Percentiles rank a stretch among this genome's conserved stretches.
phyloP scores from a whole-genome alignment of 1,140 invertebrate species.

The Drosophila melanogaster region Release_6_plus_ISO1_MT NT_033777.3:23717001-23717500 shows the following conservation, averaged over 20 bases:
- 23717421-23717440: constrained; percentile 93
- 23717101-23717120: constrained; percentile 44
- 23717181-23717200: not conserved
- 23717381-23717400: no score
- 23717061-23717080: constrained; percentile 50
- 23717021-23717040: constrained; percentile 13
- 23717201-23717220: no score
- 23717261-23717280: no score
- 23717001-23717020: constrained; percentile 53
- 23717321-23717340: no score
- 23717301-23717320: no score
- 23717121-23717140: not conserved
- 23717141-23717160: constrained; percentile 3
- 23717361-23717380: no score
- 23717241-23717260: no score
- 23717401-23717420: not conserved
- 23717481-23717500: constrained; percentile 97
- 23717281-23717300: no score
- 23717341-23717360: no score
- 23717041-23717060: constrained; percentile 70
- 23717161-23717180: not conserved
- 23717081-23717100: constrained; percentile 51
- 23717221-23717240: no score
- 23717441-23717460: constrained; percentile 96
- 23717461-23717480: constrained; percentile 97